Conservation (phyloP, 2,888 invertebrate genomes). For the Cremastobaeus sp. region DNA sequence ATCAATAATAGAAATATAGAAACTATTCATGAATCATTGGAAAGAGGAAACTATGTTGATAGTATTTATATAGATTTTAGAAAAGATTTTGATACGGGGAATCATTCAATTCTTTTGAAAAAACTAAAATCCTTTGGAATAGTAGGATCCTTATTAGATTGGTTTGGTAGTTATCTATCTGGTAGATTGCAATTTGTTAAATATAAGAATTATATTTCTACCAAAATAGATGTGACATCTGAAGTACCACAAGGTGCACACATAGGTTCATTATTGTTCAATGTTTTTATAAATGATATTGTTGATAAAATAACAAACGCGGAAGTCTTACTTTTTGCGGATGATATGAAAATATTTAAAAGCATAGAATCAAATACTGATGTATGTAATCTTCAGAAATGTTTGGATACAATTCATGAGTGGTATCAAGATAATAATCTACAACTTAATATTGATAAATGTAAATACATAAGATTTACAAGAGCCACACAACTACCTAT, state of each 20-base stretch:
- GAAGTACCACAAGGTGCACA: slow-evolving; percentile 14
- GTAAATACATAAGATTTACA: not conserved
- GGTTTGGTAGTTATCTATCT: slow-evolving; percentile 12
- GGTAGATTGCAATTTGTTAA: slow-evolving; percentile 3
- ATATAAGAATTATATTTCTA: slow-evolving; percentile 7
- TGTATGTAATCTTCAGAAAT: too few species aligned
- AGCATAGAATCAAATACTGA: too few species aligned
- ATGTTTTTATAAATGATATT: slow-evolving; percentile 17
- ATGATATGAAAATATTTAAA: too few species aligned
- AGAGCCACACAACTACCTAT: not conserved
- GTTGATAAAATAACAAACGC: too few species aligned
- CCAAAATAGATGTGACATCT: not conserved
- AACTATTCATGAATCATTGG: too few species aligned
- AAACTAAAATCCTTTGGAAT: slow-evolving; percentile 13
- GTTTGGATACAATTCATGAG: not conserved
- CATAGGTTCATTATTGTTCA: slow-evolving; percentile 1
- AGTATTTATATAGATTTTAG: too few species aligned
- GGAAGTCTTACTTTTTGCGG: slow-evolving; percentile 6
- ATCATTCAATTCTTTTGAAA: not conserved
- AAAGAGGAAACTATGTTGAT: too few species aligned
- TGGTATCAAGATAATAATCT: not conserved
- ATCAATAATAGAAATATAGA: not conserved
- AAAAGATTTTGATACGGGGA: slow-evolving; percentile 16
- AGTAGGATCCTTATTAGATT: not conserved
- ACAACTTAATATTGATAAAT: not conserved